Conservation (phyloP, 2,888 invertebrate species). For the Latrodectus elegans region DNA sequence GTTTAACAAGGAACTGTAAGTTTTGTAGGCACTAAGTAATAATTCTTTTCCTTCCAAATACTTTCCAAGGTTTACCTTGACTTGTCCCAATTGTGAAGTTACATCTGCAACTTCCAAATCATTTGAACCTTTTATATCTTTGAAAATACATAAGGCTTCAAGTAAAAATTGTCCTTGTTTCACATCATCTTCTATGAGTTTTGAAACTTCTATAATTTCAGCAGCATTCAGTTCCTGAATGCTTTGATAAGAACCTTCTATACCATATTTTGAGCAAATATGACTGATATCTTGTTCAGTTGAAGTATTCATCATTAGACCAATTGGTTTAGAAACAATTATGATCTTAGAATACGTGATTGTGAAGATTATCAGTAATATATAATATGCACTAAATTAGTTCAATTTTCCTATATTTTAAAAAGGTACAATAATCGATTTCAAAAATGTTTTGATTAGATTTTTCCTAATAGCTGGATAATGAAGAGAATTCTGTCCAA, state of each 20-base stretch:
- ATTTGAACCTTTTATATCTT: constrained; percentile 1
- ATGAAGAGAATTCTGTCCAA: no score
- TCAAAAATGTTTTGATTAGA: no score
- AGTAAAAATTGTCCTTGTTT: constrained; percentile 24
- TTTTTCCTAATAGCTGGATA: no score
- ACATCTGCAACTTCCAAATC: constrained; percentile 32
- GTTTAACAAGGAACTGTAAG: not conserved
- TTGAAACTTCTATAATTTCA: constrained; percentile 18
- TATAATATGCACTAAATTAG: no score
- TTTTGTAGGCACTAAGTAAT: constrained; percentile 8
- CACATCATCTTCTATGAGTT: constrained; percentile 18
- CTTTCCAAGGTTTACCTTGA: constrained; percentile 25
- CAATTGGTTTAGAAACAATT: no score
- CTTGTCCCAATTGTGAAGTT: constrained; percentile 19
- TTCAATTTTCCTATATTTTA: no score
- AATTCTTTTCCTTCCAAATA: constrained; percentile 28
- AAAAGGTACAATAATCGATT: no score
- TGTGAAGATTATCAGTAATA: no score
- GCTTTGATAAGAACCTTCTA: not conserved
- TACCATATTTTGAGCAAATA: not conserved
- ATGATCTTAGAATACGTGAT: no score
- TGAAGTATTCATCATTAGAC: no score
- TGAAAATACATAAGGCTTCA: constrained; percentile 16
- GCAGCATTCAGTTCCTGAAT: not conserved
- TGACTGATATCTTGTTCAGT: no score